Conservation (phyloP, 2,888 invertebrate species). For the Heteropelma amictum region DNA sequence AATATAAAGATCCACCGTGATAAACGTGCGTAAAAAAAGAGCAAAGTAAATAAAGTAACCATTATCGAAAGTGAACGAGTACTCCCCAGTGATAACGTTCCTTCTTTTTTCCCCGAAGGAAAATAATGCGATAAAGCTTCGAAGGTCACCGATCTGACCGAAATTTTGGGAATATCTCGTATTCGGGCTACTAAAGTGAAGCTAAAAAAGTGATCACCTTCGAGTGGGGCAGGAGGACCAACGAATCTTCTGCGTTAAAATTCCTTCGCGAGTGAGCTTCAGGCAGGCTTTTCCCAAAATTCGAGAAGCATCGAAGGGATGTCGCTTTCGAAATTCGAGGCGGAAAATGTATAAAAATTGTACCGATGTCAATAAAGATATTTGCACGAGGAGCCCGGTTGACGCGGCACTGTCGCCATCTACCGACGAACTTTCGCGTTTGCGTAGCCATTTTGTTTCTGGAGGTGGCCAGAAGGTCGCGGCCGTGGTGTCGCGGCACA, state of each 20-base stretch:
- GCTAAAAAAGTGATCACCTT: too few species aligned
- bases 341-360: too few species aligned
- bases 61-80: neutral
- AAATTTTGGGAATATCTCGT: too few species aligned
- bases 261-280: too few species aligned
- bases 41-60: neutral
- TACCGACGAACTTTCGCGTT: constrained; percentile 69
- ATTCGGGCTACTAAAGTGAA: too few species aligned
- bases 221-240: too few species aligned
- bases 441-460: constrained; percentile 82
- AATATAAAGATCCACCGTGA: constrained; percentile 22
- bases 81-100: neutral
- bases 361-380: neutral
- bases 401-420: constrained; percentile 76
- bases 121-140: constrained; percentile 8
- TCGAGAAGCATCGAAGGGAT: too few species aligned
- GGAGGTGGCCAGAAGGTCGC: constrained; percentile 78
- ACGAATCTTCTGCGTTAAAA: too few species aligned
- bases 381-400: constrained; percentile 17
- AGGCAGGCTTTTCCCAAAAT: too few species aligned
- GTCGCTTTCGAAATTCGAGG: too few species aligned
- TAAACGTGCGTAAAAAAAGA: neutral
- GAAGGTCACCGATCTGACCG: constrained; percentile 6
- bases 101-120: neutral
- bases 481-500: constrained; percentile 77